Evolutionary conservation across 2,113 vertebrate genomes (phyloP).

Genomic region (Microtus ochrogaster): DNA sequence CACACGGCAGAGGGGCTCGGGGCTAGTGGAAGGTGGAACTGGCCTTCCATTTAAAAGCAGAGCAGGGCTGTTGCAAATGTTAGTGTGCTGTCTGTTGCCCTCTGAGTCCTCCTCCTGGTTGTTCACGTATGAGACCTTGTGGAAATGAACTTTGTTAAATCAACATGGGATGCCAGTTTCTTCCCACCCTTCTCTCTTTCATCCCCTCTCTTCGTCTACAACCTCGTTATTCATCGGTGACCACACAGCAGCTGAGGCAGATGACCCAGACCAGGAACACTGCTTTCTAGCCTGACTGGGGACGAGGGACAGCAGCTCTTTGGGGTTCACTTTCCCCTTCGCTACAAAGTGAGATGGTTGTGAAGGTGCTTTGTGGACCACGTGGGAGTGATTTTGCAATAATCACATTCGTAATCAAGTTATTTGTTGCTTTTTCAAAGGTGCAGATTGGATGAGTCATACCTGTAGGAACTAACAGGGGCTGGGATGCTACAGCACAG

Average conservation of each 20-base stretch:
- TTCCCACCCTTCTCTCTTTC: not conserved
- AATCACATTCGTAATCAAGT: not conserved
- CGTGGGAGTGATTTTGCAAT: not conserved
- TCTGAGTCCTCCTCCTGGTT: conserved; percentile 76
- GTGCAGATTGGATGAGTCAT: not conserved
- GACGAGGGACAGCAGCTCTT: not conserved
- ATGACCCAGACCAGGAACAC: not conserved
- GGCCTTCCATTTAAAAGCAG: conserved; percentile 80
- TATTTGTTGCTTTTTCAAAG: conserved; percentile 8
- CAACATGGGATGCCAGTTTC: conserved; percentile 75
- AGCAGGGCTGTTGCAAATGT: conserved; percentile 86
- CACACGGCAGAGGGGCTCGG: not conserved
- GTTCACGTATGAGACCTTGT: conserved; percentile 82
- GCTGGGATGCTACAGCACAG: not conserved
- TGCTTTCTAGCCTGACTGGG: not conserved
- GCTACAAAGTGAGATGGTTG: not conserved
- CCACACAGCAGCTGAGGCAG: not conserved
- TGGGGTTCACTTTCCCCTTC: not conserved
- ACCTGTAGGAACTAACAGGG: not conserved
- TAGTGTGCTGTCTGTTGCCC: conserved; percentile 85
- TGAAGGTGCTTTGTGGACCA: not conserved
- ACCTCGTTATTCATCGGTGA: not conserved
- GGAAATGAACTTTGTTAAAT: conserved; percentile 89
- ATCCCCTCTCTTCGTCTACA: not conserved
- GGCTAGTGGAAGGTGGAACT: not conserved